These are phyloP conservation scores for Bombus haemorrhoidalis DNA, from an alignment of 1,140 invertebrate genomes.

Conservation along the genomic window DNA sequence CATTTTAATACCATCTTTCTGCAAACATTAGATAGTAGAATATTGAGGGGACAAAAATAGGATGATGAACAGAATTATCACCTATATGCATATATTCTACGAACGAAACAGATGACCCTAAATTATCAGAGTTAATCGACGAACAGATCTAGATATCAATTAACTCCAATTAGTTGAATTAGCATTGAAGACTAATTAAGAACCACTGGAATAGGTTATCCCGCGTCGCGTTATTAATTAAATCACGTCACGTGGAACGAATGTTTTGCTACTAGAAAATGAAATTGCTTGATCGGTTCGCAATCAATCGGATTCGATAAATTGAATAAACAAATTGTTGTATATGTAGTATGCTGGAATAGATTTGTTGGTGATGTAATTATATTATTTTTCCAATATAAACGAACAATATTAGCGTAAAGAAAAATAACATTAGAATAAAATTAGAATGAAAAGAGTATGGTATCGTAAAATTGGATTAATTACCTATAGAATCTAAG, in stretches of 20 bases:
- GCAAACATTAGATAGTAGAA: background rate
- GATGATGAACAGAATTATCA: too few species aligned
- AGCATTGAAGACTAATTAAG: slow-evolving; percentile 29
- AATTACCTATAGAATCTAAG: too few species aligned
- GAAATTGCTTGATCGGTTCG: background rate
- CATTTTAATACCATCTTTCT: background rate
- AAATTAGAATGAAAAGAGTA: too few species aligned
- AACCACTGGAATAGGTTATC: background rate
- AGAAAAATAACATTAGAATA: too few species aligned
- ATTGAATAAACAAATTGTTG: background rate
- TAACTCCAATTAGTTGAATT: slow-evolving; percentile 24
- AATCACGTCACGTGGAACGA: background rate
- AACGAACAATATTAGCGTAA: too few species aligned
- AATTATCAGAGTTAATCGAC: background rate
- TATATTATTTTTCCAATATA: too few species aligned
- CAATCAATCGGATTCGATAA: background rate
- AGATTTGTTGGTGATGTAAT: background rate
- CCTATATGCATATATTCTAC: background rate
- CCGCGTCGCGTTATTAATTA: slow-evolving; percentile 22
- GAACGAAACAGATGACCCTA: background rate
- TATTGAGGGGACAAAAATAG: too few species aligned
- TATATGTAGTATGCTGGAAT: background rate
- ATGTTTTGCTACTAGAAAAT: slow-evolving; percentile 7
- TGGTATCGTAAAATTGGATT: too few species aligned
- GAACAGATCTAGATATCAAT: slow-evolving; percentile 12